These are phyloP conservation scores for Amphimallon solstitiale DNA, from an alignment of 2,888 invertebrate species.

Conservation along the genomic window DNA sequence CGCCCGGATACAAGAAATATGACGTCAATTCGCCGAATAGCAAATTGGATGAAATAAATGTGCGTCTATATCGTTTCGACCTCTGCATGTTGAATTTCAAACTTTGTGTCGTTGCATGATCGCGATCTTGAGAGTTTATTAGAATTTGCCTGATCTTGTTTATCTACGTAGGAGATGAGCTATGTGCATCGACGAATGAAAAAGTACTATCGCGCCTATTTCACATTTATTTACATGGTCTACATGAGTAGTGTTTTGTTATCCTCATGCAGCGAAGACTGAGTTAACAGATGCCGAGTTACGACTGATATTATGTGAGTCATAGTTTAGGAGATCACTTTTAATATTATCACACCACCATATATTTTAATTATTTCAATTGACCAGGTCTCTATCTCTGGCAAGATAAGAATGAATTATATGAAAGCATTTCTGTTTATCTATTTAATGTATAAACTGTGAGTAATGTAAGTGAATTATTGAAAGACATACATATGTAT, in stretches of 20 bases:
- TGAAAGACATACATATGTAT: too few species aligned
- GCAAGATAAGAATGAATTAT: neutral
- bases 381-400: neutral
- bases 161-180: conserved; percentile 55
- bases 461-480: neutral
- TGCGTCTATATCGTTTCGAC: conserved; percentile 47
- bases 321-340: conserved; percentile 34
- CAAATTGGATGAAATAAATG: conserved; percentile 52
- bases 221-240: neutral
- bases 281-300: conserved; percentile 22
- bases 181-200: conserved; percentile 21
- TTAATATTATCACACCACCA: conserved; percentile 13
- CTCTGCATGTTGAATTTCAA: conserved; percentile 42
- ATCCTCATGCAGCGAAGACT: neutral
- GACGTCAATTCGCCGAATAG: conserved; percentile 56
- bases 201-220: conserved; percentile 1
- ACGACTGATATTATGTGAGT: conserved; percentile 37
- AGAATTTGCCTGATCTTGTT: conserved; percentile 41
- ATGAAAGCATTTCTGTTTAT: neutral
- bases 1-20: conserved; percentile 39
- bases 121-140: conserved; percentile 43
- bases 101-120: conserved; percentile 13
- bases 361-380: conserved; percentile 27
- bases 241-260: too few species aligned
- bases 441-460: neutral